Evolutionary conservation across 1,140 invertebrate genomes (phyloP).

Genomic region (Meloidogyne floridensis): DNA sequence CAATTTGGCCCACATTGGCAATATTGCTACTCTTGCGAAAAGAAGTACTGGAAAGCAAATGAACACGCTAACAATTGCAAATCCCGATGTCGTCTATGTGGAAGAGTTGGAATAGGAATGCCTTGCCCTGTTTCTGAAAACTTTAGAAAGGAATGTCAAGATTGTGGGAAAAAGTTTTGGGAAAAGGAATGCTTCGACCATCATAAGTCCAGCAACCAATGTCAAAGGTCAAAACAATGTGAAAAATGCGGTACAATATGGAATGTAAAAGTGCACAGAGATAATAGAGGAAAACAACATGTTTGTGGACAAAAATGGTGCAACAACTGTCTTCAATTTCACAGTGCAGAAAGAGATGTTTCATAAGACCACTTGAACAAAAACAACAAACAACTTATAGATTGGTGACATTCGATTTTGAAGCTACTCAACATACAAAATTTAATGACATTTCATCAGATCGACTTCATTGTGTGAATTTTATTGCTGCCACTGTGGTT

Average conservation of each 20-base stretch:
- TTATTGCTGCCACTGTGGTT: background rate
- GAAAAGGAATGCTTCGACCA: background rate
- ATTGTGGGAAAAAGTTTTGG: background rate
- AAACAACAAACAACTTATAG: background rate
- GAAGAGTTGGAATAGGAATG: background rate
- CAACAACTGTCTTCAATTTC: background rate
- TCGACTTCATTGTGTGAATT: background rate
- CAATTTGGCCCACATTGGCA: background rate
- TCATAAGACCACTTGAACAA: background rate
- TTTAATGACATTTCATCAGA: background rate
- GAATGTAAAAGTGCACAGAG: background rate
- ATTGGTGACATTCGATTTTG: background rate
- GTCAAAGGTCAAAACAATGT: background rate
- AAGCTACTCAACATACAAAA: background rate
- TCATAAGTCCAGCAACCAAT: background rate
- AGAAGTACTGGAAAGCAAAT: background rate
- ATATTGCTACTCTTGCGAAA: conserved; percentile 3
- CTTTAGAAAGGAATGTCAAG: background rate
- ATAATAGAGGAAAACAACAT: background rate
- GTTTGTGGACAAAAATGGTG: conserved; percentile 5
- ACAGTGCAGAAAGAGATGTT: background rate
- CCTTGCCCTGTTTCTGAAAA: background rate
- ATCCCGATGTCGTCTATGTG: background rate
- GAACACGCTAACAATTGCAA: background rate
- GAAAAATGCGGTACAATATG: conserved; percentile 14